Percentiles rank a stretch among this genome's conserved stretches.
Conservation (phyloP, 2,888 invertebrate genomes). For the Plebejus anna region DNA sequence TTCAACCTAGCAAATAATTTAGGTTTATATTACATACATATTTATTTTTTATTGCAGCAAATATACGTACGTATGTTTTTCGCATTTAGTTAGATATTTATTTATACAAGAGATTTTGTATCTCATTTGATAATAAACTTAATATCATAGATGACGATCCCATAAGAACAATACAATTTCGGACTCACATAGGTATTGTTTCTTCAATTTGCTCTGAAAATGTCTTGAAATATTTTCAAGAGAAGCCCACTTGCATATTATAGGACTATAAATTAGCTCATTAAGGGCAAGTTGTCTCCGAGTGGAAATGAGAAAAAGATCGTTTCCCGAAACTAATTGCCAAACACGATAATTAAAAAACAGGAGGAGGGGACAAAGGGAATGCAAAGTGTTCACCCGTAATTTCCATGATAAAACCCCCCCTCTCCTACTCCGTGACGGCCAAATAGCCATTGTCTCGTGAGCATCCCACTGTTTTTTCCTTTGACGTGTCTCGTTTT, state of each 20-base stretch:
- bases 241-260: conserved; percentile 30
- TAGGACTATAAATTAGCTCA: conserved; percentile 71
- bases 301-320: conserved; percentile 64
- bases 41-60: no score
- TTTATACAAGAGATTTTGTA: no score
- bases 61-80: no score
- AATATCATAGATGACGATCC: no score
- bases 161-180: not conserved
- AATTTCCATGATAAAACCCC: conserved; percentile 76
- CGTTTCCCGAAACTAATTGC: conserved; percentile 78
- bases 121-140: no score
- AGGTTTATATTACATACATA: no score
- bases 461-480: conserved; percentile 65
- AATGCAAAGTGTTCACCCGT: conserved; percentile 76
- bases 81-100: no score
- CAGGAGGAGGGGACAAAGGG: conserved; percentile 72
- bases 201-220: not conserved
- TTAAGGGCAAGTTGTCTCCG: conserved; percentile 71
- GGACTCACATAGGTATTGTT: not conserved
- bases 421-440: conserved; percentile 73
- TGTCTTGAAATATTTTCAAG: not conserved
- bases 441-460: conserved; percentile 76
- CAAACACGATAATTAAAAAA: conserved; percentile 80
- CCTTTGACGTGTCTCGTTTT: conserved; percentile 74
- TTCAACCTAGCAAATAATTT: no score